Evolutionary conservation across 2,113 vertebrate genomes (phyloP), one percentile per base, ranked within the genome.

Genomic region (Oncorhynchus tshawytscha): DNA sequence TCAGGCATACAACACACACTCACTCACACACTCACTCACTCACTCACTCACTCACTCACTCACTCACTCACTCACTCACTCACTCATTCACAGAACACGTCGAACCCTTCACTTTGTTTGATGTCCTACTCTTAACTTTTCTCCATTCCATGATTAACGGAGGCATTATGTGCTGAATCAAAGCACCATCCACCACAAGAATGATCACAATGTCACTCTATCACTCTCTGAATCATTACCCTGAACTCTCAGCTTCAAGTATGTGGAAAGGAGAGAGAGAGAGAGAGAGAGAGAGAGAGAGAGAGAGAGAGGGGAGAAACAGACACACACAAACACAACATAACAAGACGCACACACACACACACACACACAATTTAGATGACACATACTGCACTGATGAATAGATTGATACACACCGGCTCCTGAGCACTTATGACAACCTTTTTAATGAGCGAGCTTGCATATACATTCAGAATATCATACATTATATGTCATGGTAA

Each of bases 381-480:
- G 2, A 45, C 39, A 45, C 39, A 0, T 11, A 45, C 39, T 45
- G 39, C 39, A 45, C 9, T 5, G 16, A 45, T 45, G 39, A 45
- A 45, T 45, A 70, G 39, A 45, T 12, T 49, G n/a, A 48, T 15
- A 49, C 5, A 49, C 12, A 39, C n/a, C 22, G 18, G 12, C 29
- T n/a, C 20, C 67, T 20, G 4, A 22, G 4, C 20, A 74, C 64
- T 74, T 66, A 24, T 73, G 72, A 64, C 69, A 76, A 72, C 67
- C 74, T 45, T n/a, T 92, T 91, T 92, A 93, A 89, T 92, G 79
- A 80, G 71, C 78, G 80, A 87, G 73, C 71, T 45, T 87, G 82
- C 83, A 82, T 88, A 82, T 86, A 84, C 78, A 86, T 34, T 76
- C 70, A 78, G 64, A 68, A 76, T 81, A 81, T 86, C 70, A 86